phyloP scores from a whole-genome alignment of 2,888 invertebrate genomes.

The Drosophila vallismaia region DNA sequence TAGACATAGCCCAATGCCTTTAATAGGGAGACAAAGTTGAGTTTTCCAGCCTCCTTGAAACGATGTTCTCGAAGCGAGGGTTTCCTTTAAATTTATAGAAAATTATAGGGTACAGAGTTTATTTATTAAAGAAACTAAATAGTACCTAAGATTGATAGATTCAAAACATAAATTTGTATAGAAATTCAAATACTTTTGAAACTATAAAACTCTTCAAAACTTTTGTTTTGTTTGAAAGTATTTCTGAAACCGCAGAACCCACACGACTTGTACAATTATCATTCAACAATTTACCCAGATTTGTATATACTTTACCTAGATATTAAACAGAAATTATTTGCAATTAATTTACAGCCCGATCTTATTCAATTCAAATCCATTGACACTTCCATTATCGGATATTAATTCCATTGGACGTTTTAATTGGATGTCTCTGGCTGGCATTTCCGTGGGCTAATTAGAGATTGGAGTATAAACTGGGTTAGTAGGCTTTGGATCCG shows the following conservation, averaged over 20 bases:
- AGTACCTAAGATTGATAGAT: no score
- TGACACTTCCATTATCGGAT: neutral
- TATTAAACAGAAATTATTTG: neutral
- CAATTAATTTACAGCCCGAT: neutral
- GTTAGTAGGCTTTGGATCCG: neutral
- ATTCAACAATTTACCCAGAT: neutral
- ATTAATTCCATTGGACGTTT: neutral
- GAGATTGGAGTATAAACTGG: neutral
- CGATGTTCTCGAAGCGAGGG: neutral
- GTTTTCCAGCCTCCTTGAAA: neutral
- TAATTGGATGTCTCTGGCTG: neutral
- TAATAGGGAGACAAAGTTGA: constrained; percentile 1
- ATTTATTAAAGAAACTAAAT: no score
- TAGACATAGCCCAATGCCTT: neutral
- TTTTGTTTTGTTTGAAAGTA: no score
- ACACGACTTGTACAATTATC: neutral
- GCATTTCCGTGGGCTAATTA: neutral
- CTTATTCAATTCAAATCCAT: neutral
- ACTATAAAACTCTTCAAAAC: no score
- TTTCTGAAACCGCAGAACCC: no score
- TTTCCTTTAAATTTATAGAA: neutral
- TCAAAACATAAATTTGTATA: no score
- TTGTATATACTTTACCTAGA: neutral
- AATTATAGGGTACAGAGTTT: no score
- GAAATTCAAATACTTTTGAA: no score